Conservation (phyloP, 1,140 invertebrate species). For the Drosophila watanabei region DNA sequence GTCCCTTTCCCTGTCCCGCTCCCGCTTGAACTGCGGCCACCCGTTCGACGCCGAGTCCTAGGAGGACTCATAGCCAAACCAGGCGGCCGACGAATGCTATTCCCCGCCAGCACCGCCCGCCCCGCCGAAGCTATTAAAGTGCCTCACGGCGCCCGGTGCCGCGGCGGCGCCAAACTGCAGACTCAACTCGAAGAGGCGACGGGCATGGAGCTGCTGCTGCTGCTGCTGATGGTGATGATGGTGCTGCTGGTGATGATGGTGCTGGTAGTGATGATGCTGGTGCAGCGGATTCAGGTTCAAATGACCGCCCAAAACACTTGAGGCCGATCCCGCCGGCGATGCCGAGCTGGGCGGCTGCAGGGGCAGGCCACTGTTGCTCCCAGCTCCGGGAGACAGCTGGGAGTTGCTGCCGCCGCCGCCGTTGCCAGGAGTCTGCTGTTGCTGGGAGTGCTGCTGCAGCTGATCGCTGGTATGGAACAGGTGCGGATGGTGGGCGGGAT, state of each 20-base stretch:
- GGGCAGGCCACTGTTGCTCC: conserved; percentile 71
- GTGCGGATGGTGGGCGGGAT: conserved; percentile 85
- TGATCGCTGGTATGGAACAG: conserved; percentile 84
- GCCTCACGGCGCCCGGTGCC: conserved; percentile 78
- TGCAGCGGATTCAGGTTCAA: conserved; percentile 71
- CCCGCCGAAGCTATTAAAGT: conserved; percentile 83
- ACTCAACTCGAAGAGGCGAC: conserved; percentile 84
- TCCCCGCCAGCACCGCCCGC: conserved; percentile 77
- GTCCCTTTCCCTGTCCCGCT: conserved; percentile 19
- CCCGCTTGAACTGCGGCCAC: conserved; percentile 64
- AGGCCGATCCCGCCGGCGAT: conserved; percentile 78
- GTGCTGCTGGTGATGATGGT: conserved; percentile 82
- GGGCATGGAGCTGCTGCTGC: conserved; percentile 84
- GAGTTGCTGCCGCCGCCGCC: conserved; percentile 61
- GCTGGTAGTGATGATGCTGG: conserved; percentile 80
- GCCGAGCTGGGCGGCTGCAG: conserved; percentile 74
- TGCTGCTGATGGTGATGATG: conserved; percentile 85
- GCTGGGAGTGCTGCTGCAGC: conserved; percentile 78
- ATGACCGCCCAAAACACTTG: conserved; percentile 66
- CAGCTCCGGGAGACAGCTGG: conserved; percentile 72
- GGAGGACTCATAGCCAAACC: conserved; percentile 85
- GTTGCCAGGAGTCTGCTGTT: conserved; percentile 56
- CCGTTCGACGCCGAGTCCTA: conserved; percentile 66
- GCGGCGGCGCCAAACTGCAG: conserved; percentile 84
- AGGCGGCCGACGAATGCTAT: conserved; percentile 85